These are phyloP conservation scores for Tolypeutes matacus DNA, from an alignment of 2,797 vertebrate genomes.

Conservation along the genomic window DNA sequence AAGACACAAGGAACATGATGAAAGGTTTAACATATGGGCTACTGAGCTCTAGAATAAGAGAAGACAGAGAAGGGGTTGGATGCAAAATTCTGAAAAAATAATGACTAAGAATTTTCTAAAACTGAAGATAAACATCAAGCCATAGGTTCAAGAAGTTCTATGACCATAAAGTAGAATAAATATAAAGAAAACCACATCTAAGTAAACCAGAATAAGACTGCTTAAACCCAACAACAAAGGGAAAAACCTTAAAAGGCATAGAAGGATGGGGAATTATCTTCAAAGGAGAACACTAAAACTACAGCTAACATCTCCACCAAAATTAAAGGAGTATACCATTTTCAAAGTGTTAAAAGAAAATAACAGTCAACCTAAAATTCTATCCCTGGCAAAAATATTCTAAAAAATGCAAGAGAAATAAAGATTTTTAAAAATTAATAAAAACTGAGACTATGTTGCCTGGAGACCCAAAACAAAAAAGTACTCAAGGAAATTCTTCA, in stretches of 20 bases:
- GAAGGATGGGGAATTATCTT: neutral
- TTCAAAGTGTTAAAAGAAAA: conserved; percentile 1
- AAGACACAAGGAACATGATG: neutral
- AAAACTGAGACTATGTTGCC: conserved; percentile 32
- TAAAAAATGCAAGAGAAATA: conserved; percentile 44
- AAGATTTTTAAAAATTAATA: conserved; percentile 27
- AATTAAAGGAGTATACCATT: neutral
- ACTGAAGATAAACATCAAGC: neutral
- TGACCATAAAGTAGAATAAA: neutral
- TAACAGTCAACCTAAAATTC: neutral
- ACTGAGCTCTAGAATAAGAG: neutral
- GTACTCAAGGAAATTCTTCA: neutral
- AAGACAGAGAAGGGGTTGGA: neutral
- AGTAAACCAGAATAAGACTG: neutral
- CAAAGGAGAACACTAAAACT: neutral
- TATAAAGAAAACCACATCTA: neutral
- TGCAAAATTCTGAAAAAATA: conserved; percentile 12
- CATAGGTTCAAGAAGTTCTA: neutral
- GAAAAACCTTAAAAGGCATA: conserved; percentile 33
- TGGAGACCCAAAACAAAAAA: neutral
- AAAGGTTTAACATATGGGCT: neutral
- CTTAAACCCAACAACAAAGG: conserved; percentile 21
- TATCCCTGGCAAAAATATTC: conserved; percentile 23
- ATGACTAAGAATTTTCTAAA: conserved; percentile 32
- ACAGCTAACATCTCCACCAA: neutral